Evolutionary conservation across 2,797 vertebrate species (phyloP), one percentile per base, ranked within the genome.

Genomic region (Notolepis coatsorum): DNA sequence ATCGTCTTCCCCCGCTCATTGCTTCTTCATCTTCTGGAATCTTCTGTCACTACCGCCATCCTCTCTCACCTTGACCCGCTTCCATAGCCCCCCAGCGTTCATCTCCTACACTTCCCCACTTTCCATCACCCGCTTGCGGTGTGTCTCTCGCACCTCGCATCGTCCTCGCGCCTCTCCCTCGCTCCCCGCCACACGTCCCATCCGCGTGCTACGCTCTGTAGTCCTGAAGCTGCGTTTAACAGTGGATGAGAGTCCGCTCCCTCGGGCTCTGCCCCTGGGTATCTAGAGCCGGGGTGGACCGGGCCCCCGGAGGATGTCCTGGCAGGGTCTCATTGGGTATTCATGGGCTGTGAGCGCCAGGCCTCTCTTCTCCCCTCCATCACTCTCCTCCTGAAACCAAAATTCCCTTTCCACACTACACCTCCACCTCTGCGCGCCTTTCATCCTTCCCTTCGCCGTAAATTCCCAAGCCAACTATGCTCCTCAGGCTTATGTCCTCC

Each of bases 171-270:
- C 48, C 41, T 57, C 61, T 63, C 76, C 65, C 71, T 79, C 62
- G 75, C 53, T 46, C 33, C 3, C 24, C 45, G 3, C 10, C 18
- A 24, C 21, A 9, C 12, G 13, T 3, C 25, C 46, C n/a, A 23
- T 49, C 46, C 50, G 47, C 69, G 35, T 31, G 49, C 64, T 31
- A 58, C 30, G 54, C 64, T 68, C 79, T 75, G 63, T 76, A 84
- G 82, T 82, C 75, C 65, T 77, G 59, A 81, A 85, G 73, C 69
- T 69, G 50, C 73, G 73, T 79, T 79, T 85, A 82, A 89, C 85
- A 83, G 86, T 88, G 75, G 85, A 87, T 84, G 82, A 85, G 70
- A 73, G 18, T 51, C 56, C 49, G 49, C 57, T 77, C 81, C 71
- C 71, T 25, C 6, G 65, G 64, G 83, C 59, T 52, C 49, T 51